phyloP scores from a whole-genome alignment of 2,113 vertebrate genomes.

The Globicephala melas region DNA sequence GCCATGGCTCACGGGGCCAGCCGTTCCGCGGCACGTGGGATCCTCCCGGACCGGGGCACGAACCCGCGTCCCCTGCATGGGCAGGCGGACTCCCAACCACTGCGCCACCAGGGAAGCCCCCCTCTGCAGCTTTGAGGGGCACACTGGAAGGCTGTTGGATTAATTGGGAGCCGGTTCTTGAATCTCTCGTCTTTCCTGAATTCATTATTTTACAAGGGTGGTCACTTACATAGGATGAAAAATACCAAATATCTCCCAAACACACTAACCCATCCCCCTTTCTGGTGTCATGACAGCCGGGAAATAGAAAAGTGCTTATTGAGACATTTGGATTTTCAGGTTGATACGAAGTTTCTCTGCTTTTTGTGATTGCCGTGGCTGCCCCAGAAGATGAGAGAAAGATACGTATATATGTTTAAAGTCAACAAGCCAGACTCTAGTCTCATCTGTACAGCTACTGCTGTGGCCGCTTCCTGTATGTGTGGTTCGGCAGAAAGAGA shows the following conservation, averaged over 20 bases:
- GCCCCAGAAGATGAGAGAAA: neutral
- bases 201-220: neutral
- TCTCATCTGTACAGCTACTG: neutral
- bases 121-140: neutral
- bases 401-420: neutral
- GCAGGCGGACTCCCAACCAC: too few species aligned
- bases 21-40: too few species aligned
- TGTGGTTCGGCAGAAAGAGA: neutral
- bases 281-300: neutral
- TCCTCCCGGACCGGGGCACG: too few species aligned
- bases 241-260: neutral
- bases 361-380: neutral
- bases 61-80: too few species aligned
- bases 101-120: too few species aligned
- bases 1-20: too few species aligned
- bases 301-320: neutral
- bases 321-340: neutral
- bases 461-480: neutral
- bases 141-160: neutral
- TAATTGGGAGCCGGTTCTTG: neutral
- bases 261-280: neutral
- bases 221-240: neutral
- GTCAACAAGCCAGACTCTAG: neutral
- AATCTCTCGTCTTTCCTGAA: neutral
- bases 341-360: neutral